Evolutionary conservation across 2,113 vertebrate genomes (phyloP), one percentile per base, ranked within the genome.

Genomic region (Chaetops frenatus): DNA sequence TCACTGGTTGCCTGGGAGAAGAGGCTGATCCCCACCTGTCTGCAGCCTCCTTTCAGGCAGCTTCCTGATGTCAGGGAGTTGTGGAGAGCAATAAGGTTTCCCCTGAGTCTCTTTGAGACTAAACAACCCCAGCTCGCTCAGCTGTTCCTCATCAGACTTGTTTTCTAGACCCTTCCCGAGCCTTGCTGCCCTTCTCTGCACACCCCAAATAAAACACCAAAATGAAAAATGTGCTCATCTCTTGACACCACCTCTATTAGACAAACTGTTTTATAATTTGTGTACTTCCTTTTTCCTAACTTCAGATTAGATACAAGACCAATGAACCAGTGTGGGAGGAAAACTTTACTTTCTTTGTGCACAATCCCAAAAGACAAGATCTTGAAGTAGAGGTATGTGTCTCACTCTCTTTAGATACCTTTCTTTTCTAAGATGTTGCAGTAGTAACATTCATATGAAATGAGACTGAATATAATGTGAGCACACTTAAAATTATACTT

Each of bases 241-340:
- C 15, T 54, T 60, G 48, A 35, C n/a, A 50, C 5, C 0, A 5
- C 2, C 33, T 86, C 44, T 48, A 10, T 69, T 77, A 65, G 40
- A 82, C 16, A 64, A 40, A 69, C 10, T 40, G 9, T 29, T 87
- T n/a, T 36, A 18, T 60, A 58, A 81, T 73, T 61, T 36, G 7
- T 40, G 25, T 35, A 27, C 31, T 66, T 88, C 13, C 19, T 81
- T 22, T 78, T 58, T 53, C 42, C 78, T 50, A 51, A 85, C 92
- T 87, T 77, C 62, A 99, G 99, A 99, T 97, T 86, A 98, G 98
- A 33, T 99, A 99, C 80, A 99, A 99, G 97, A 99, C 99, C 86
- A 98, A 97, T 47, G 99, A 99, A 45, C 99, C 99, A 1, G 98
- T 99, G 7, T 99, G 99, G 99, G 99, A 99, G 86, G 99, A 99